Evolutionary conservation across 1,140 invertebrate species (phyloP).

Genomic region (Euborellia annulipes): DNA sequence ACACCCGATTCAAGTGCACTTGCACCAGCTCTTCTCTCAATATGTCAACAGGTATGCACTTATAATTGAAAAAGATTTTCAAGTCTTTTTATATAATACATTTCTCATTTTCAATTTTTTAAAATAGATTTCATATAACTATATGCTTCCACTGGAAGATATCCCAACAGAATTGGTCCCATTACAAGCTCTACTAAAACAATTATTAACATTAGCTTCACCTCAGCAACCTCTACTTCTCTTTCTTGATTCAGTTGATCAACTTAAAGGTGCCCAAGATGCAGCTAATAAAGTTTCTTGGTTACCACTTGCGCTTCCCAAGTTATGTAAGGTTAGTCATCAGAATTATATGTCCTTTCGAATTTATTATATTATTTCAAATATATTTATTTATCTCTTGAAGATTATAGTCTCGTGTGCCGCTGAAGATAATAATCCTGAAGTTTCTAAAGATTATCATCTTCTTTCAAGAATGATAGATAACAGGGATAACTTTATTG

Average conservation of each 20-base stretch:
- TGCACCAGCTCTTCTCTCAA: slow-evolving; percentile 83
- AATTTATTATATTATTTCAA: background rate
- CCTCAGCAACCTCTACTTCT: slow-evolving; percentile 67
- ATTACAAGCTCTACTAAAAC: slow-evolving; percentile 88
- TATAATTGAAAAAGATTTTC: too few species aligned
- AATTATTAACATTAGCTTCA: slow-evolving; percentile 68
- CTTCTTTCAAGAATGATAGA: slow-evolving; percentile 80
- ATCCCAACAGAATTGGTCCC: slow-evolving; percentile 93
- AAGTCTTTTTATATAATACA: too few species aligned
- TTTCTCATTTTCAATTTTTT: slow-evolving; percentile 8
- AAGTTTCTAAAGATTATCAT: slow-evolving; percentile 73
- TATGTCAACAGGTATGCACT: slow-evolving; percentile 93
- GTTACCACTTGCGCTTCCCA: slow-evolving; percentile 80
- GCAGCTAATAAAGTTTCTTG: slow-evolving; percentile 85
- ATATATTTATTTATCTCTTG: slow-evolving; percentile 14
- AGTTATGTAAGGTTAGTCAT: slow-evolving; percentile 66
- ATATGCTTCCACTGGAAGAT: slow-evolving; percentile 78
- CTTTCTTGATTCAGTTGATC: slow-evolving; percentile 86
- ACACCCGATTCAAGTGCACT: slow-evolving; percentile 91
- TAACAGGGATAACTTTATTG: slow-evolving; percentile 78
- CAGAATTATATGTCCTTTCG: slow-evolving; percentile 1
- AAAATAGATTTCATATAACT: slow-evolving; percentile 83
- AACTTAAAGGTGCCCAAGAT: slow-evolving; percentile 84
- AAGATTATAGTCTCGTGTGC: slow-evolving; percentile 82
- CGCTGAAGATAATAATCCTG: slow-evolving; percentile 68